Evolutionary conservation across 2,888 invertebrate species (phyloP).

Genomic region (Cephonodes hylas): DNA sequence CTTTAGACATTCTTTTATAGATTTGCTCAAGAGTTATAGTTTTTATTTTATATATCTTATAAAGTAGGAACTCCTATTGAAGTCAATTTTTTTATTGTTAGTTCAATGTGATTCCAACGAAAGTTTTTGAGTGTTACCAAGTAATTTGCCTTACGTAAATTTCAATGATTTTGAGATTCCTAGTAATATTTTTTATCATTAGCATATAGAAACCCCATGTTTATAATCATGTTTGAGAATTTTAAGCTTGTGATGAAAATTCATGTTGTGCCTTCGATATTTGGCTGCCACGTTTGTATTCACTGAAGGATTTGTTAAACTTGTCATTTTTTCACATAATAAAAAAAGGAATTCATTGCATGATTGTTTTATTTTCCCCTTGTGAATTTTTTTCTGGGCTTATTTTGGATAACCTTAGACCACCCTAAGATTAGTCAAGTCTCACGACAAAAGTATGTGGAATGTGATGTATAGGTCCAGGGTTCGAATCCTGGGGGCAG

Average conservation of each 20-base stretch:
- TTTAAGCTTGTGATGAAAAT: slow-evolving; percentile 40
- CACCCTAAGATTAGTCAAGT: too few species aligned
- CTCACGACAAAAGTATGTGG: too few species aligned
- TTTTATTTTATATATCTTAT: slow-evolving; percentile 36
- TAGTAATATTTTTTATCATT: background rate
- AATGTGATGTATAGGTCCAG: too few species aligned
- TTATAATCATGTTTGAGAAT: slow-evolving; percentile 39
- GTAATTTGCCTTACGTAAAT: background rate
- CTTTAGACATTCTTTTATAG: slow-evolving; percentile 27
- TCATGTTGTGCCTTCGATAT: slow-evolving; percentile 58
- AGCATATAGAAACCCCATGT: slow-evolving; percentile 24
- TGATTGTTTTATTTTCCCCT: slow-evolving; percentile 8
- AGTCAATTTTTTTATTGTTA: slow-evolving; percentile 32
- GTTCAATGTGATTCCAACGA: slow-evolving; percentile 6
- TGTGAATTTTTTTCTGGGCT: too few species aligned
- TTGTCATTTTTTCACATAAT: slow-evolving; percentile 64
- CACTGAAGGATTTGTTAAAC: slow-evolving; percentile 54
- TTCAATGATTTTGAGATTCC: background rate
- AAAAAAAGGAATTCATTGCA: slow-evolving; percentile 72
- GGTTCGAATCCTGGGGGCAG: too few species aligned
- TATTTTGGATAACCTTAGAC: too few species aligned
- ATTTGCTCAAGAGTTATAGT: slow-evolving; percentile 69
- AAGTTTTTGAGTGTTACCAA: slow-evolving; percentile 12
- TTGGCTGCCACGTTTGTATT: slow-evolving; percentile 56
- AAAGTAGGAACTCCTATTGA: slow-evolving; percentile 31